These are phyloP conservation scores for Frankliniella intonsa DNA, from an alignment of 2,888 invertebrate species.

Conservation along the genomic window DNA sequence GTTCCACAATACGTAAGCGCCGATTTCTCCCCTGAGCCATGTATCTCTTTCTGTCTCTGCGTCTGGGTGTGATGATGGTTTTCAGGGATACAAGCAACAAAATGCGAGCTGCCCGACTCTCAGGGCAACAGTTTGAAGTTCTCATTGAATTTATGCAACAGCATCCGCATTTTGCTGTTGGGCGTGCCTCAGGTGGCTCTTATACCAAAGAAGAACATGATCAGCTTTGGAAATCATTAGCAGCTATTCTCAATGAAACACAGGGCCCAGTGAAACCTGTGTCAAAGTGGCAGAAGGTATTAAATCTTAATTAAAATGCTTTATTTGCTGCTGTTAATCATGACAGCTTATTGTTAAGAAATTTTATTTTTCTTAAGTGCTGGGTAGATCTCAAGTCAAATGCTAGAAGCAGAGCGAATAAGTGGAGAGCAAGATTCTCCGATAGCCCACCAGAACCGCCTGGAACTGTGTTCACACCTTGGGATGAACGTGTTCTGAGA, in stretches of 20 bases:
- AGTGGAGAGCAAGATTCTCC: neutral
- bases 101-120: neutral
- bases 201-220: slow-evolving; percentile 6
- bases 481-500: neutral
- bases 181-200: neutral
- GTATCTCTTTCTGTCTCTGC: too few relatives aligned
- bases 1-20: too few relatives aligned
- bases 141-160: slow-evolving; percentile 1
- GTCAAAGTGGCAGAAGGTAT: neutral
- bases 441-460: neutral
- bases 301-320: neutral
- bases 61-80: neutral
- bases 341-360: too few relatives aligned
- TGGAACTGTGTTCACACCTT: neutral
- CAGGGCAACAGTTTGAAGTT: neutral
- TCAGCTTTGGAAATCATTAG: neutral
- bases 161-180: slow-evolving; percentile 10
- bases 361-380: neutral
- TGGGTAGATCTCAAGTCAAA: slow-evolving; percentile 9
- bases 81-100: neutral
- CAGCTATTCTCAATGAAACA: neutral
- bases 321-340: too few relatives aligned
- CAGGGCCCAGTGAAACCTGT: neutral
- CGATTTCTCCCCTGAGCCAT: too few relatives aligned
- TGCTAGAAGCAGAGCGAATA: neutral